Conservation (phyloP, 2,888 invertebrate genomes). For the Polydrusus tereticollis region DNA sequence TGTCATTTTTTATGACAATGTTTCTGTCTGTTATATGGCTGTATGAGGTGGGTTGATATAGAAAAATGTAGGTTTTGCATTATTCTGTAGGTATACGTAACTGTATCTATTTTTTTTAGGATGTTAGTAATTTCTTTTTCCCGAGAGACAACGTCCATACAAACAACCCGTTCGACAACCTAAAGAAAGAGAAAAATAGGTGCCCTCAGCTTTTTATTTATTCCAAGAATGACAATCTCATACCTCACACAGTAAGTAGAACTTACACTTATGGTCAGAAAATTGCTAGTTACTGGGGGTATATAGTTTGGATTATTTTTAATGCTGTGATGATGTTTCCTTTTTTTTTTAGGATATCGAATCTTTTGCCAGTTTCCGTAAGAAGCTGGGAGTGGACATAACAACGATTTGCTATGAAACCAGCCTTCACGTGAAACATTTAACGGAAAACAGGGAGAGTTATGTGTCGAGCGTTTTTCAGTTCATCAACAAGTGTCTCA, state of each 20-base stretch:
- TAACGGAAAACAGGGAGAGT: slow-evolving; percentile 73
- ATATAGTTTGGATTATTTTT: no score
- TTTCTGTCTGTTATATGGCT: slow-evolving; percentile 74
- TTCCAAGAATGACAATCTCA: slow-evolving; percentile 78
- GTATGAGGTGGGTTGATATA: slow-evolving; percentile 71
- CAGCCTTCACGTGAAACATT: slow-evolving; percentile 83
- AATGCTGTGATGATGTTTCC: no score
- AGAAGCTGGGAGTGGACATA: slow-evolving; percentile 73
- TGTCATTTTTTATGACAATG: slow-evolving; percentile 70
- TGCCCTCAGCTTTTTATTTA: slow-evolving; percentile 82
- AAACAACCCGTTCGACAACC: slow-evolving; percentile 71
- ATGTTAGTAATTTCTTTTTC: slow-evolving; percentile 59
- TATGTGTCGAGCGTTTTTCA: slow-evolving; percentile 73
- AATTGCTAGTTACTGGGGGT: no score
- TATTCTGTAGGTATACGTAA: background rate
- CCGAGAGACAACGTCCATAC: slow-evolving; percentile 65
- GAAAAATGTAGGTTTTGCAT: background rate
- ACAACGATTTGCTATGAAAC: slow-evolving; percentile 76
- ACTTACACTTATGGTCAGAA: no score
- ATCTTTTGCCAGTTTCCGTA: slow-evolving; percentile 73
- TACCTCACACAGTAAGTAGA: slow-evolving; percentile 71
- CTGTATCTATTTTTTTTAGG: slow-evolving; percentile 55
- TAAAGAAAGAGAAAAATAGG: slow-evolving; percentile 72
- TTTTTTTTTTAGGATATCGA: slow-evolving; percentile 73
- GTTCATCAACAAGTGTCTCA: slow-evolving; percentile 73